Percentiles rank a stretch among this genome's conserved stretches.
These are phyloP conservation scores for Dasyprocta punctata DNA, from an alignment of 2,113 vertebrate species.

Conservation along the genomic window DNA sequence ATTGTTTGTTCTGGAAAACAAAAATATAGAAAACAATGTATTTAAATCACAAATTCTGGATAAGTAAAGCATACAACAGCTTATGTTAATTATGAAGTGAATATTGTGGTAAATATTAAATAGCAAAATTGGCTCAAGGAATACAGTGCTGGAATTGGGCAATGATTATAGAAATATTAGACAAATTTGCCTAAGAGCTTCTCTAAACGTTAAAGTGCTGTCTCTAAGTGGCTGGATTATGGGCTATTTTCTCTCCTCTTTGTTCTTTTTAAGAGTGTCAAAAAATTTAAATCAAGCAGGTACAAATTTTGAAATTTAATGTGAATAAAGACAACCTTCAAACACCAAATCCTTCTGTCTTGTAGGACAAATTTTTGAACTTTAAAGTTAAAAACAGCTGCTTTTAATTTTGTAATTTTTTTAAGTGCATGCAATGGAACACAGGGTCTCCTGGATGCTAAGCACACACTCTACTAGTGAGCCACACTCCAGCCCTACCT, in stretches of 20 bases:
- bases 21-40: conserved; percentile 49
- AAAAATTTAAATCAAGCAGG: conserved; percentile 34
- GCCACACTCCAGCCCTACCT: neutral
- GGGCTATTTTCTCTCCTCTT: neutral
- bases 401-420: neutral
- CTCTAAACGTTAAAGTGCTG: neutral
- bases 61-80: neutral
- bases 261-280: conserved; percentile 20
- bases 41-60: conserved; percentile 47
- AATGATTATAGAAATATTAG: conserved; percentile 19
- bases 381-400: conserved; percentile 36
- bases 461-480: neutral
- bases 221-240: conserved; percentile 29
- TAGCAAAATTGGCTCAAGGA: conserved; percentile 29
- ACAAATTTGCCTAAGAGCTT: conserved; percentile 4
- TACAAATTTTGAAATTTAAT: conserved; percentile 44
- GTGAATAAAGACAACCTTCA: conserved; percentile 30
- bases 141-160: conserved; percentile 34
- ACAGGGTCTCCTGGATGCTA: neutral
- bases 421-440: neutral
- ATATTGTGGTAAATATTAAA: conserved; percentile 15
- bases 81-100: conserved; percentile 21
- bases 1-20: neutral
- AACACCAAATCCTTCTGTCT: neutral
- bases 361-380: neutral